Base-by-base conservation (phyloP, 2,113 vertebrate genomes). In the Neolamprologus sp. region DNA sequence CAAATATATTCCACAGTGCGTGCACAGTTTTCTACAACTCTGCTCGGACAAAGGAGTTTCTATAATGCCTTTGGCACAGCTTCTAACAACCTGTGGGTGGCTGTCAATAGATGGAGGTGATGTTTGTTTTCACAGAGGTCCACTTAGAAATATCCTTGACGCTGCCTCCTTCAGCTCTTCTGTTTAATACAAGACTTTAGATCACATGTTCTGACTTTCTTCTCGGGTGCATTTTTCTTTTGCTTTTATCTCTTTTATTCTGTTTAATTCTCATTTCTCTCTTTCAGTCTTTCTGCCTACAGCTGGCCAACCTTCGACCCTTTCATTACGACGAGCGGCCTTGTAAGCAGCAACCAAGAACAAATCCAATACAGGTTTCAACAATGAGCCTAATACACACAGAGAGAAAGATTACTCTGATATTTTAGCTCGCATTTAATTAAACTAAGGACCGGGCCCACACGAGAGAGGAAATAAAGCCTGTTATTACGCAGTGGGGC, bases 401-500 rank as follows among this genome's bases (percentile, higher is more conserved):
- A 83, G 65, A 85, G 71, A 90, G 80, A 89, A 80, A 71, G 87
- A 92, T 91, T 42, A 42, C 58, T 88, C 84, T 90, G 90, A 95
- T 95, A 92, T 95, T 90, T 89, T 87, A 92, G 88, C 89, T 89
- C 68, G 87, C 91, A 93, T 96, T 95, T 95, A 92, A 96, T 96
- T 95, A 93, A 94, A 94, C 73, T 81, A 81, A 82, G 71, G 81
- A 33, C 86, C 31, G 11, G 84, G 79, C 84, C 87, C 89, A 87
- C 86, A 81, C 47, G 28, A 94, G 89, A 90, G 86, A 82, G 90
- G 90, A 89, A 92, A 91, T 91, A 93, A 90, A 92, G 92, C 91
- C 85, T 85, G 89, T 95, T 93, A 94, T 95, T 96, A 95, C 85
- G 87, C 83, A 90, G 93, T 82, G 35, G 90, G 91, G 89, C 93